Conservation (phyloP, 2,113 vertebrate species). For the Stercorarius parasiticus region DNA sequence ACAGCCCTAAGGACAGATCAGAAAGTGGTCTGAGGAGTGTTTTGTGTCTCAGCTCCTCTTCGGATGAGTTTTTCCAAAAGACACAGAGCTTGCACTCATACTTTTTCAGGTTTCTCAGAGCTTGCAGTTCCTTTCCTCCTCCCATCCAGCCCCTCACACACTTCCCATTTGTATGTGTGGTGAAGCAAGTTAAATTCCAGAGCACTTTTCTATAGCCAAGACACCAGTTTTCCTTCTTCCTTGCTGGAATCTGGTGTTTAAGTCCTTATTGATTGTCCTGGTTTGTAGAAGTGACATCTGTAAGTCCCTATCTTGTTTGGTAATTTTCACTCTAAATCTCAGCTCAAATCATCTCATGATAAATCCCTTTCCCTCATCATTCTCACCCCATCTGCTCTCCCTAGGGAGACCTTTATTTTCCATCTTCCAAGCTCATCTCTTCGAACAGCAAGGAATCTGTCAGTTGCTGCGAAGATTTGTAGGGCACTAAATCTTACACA, state of each 20-base stretch:
- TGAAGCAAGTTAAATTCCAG: slow-evolving; percentile 4
- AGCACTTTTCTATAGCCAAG: neutral
- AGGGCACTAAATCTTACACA: slow-evolving; percentile 59
- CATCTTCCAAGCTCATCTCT: slow-evolving; percentile 59
- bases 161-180: neutral
- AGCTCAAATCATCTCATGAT: slow-evolving; percentile 58
- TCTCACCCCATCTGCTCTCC: slow-evolving; percentile 64
- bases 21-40: neutral
- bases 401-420: slow-evolving; percentile 44
- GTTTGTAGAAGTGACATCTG: slow-evolving; percentile 53
- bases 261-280: slow-evolving; percentile 45
- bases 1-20: neutral
- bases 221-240: neutral
- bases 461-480: slow-evolving; percentile 67
- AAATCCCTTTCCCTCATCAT: slow-evolving; percentile 63
- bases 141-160: neutral
- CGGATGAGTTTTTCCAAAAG: neutral
- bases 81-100: neutral
- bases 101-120: neutral
- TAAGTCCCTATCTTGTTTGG: slow-evolving; percentile 67
- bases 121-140: neutral
- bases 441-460: slow-evolving; percentile 55
- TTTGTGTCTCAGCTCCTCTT: neutral
- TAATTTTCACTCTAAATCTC: slow-evolving; percentile 67
- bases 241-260: slow-evolving; percentile 12